Base-by-base conservation (phyloP, 2,888 invertebrate genomes). In the Melanostoma mellinum region DNA sequence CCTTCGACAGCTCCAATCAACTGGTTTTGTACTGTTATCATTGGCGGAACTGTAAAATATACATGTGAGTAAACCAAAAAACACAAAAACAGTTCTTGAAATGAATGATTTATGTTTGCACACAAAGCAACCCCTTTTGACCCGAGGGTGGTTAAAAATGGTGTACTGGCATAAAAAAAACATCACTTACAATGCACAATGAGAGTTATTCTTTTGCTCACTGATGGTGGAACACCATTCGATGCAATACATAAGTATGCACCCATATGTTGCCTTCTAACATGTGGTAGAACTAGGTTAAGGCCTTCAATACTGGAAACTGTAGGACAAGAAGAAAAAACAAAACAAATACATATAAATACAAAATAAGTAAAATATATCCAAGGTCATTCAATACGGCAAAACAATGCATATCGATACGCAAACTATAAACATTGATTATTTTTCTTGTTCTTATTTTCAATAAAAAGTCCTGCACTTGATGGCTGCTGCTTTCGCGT, bases 131-230 rank as follows among this genome's bases (percentile, higher is more conserved):
- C 36, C 10, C 6, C 10, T 30, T 20, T 20, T 20, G 20, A 1
- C 20, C 20, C 20, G 20, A 20, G 20, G 20, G 20, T 20, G 20
- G 20, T 20, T 20, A 20, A 20, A 20, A 1, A 50, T 38, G 50
- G 36, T 50, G 48, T 38, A 50, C 38, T 10, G 44, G 33, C 42
- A 35, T 40, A 61, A 58, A 56, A 42, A 6, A 55, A 33, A 50
- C 10, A 61, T 8, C 46, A 79, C 94, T 94, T 91, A 96, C 96
- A 96, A 90, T 96, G 95, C 20, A 96, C 95, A 68, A 95, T 95
- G 65, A 97, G 94, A 92, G 95, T 95, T 88, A 97, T 97, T 88
- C 97, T 92, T 91, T 97, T 97, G 93, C 97, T 97, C 86, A 97
- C 96, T 40, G 96, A 95, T 0, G 97, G 97, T 8, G 97, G 97